Base-by-base conservation (phyloP, 2,797 vertebrate genomes). In the Pipistrellus pygmaeus region DNA sequence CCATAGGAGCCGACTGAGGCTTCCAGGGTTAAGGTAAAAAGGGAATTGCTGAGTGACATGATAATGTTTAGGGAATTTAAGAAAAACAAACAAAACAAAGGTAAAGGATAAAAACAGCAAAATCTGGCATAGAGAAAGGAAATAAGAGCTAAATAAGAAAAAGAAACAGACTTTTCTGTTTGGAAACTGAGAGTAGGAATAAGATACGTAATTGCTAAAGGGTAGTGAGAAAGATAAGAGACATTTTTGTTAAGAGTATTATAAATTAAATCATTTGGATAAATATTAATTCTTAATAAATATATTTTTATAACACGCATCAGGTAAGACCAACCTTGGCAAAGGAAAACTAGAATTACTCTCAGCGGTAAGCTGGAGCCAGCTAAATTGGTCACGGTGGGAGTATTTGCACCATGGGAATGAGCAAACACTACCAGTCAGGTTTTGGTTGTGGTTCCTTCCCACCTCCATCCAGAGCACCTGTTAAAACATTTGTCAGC, bases 361-460 rank as follows among this genome's bases (percentile, higher is more conserved):
- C 32, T 32, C 46, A 68, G 68, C 3, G 15, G 35, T 57, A 8
- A 9, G 38, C 14, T 13, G 20, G n/a, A 91, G 10, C 18, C 66
- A 53, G 77, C 46, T 46, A 71, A 82, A 53, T 5, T 53, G 77
- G 25, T 75, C 76, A 76, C 13, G 55, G 69, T 69, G 44, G 77
- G 62, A 46, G 18, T 48, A 78, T 78, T 93, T 82, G 88, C 55
- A 85, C 27, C 69, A 9, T 14, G 77, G 77, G 94, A 77, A 95
- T 53, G n/a, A 57, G 89, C 55, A 93, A 89, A 53, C 83, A 81
- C 17, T 32, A 38, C 41, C n/a, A 77, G 75, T 82, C 44, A 51
- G 85, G 38, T 46, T 81, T 85, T 32, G 32, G 9, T 76, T 88
- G 64, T 69, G 35, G 7, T 23, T 23, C 48, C 20, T 51, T 9